These are phyloP conservation scores for Escarpia spicata DNA, from an alignment of 2,888 invertebrate genomes.

Conservation along the genomic window DNA sequence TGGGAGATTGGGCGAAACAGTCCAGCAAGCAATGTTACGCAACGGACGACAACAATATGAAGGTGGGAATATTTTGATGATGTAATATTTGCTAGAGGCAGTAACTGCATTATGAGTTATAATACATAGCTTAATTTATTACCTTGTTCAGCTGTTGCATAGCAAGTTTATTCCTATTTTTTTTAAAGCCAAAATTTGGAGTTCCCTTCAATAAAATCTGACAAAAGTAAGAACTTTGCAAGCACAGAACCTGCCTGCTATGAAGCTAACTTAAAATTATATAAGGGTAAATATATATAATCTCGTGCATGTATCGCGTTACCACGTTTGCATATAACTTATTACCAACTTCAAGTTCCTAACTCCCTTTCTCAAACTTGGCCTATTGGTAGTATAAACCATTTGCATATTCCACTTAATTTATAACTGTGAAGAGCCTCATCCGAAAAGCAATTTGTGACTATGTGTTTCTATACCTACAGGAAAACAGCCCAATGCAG, in stretches of 20 bases:
- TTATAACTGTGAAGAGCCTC: not conserved
- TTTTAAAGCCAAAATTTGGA: not conserved
- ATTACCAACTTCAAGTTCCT: not conserved
- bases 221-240: not conserved
- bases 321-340: not conserved
- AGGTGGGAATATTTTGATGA: not conserved
- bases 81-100: not conserved
- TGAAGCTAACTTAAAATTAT: not conserved
- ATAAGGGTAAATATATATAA: too few species aligned
- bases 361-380: not conserved
- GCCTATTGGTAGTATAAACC: too few species aligned
- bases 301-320: too few species aligned
- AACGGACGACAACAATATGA: not conserved
- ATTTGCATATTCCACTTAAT: too few species aligned
- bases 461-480: not conserved
- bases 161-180: not conserved
- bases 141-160: not conserved
- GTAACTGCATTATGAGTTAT: not conserved
- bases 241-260: not conserved
- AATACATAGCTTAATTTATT: not conserved
- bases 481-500: not conserved
- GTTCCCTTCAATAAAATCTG: not conserved
- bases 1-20: not conserved
- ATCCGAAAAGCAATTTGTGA: not conserved
- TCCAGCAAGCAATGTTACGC: not conserved